These are phyloP conservation scores for Lagopus muta DNA, from an alignment of 2,113 vertebrate species.

Conservation along the genomic window DNA sequence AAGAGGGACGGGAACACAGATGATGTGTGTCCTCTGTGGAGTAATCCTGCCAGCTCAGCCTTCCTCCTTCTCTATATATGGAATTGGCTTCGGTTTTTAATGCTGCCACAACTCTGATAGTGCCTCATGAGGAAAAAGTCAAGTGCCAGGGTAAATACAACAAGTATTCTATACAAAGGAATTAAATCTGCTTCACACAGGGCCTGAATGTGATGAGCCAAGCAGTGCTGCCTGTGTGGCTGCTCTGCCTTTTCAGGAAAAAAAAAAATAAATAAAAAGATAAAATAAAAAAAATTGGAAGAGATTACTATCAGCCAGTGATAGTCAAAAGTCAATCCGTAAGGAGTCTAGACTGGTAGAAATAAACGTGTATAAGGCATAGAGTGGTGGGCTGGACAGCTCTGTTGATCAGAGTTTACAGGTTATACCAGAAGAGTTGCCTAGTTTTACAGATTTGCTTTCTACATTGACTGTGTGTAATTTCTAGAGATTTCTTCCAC, in stretches of 20 bases:
- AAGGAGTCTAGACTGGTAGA: background rate
- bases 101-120: conserved; percentile 19
- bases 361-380: background rate
- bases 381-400: background rate
- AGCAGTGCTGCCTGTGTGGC: conserved; percentile 21
- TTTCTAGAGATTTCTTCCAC: background rate
- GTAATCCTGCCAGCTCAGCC: conserved; percentile 49
- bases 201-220: conserved; percentile 50
- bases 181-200: conserved; percentile 47
- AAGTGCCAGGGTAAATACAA: conserved; percentile 66
- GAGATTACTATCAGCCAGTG: conserved; percentile 18
- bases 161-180: conserved; percentile 36
- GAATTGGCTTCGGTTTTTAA: conserved; percentile 55
- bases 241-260: background rate
- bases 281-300: background rate
- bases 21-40: conserved; percentile 13
- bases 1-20: background rate
- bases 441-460: background rate
- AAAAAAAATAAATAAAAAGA: background rate
- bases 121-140: conserved; percentile 57
- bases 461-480: background rate
- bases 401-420: background rate
- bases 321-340: conserved; percentile 24
- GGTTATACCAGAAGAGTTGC: background rate
- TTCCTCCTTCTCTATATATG: conserved; percentile 35